These are phyloP conservation scores for Eulemur mongoz DNA, from an alignment of 2,797 vertebrate genomes.

Conservation along the genomic window DNA sequence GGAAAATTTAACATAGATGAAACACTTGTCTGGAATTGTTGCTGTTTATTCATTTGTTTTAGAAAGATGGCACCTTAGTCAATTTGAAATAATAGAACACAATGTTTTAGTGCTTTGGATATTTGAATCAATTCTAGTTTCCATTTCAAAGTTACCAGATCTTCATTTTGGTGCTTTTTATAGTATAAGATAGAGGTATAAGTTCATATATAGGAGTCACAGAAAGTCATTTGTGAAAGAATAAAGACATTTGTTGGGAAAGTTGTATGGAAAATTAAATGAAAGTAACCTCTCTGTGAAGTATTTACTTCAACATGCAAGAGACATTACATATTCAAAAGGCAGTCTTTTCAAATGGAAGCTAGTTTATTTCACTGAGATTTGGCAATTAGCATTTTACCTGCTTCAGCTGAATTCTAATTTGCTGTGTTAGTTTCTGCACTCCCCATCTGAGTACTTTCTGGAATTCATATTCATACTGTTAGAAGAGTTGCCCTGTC, in stretches of 20 bases:
- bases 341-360: neutral
- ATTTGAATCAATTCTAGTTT: neutral
- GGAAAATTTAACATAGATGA: neutral
- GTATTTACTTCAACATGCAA: neutral
- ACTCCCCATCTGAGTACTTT: conserved; percentile 28
- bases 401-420: neutral
- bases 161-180: neutral
- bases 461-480: conserved; percentile 46
- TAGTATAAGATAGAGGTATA: neutral
- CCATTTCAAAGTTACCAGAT: neutral
- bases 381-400: neutral
- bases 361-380: neutral
- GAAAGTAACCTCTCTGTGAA: neutral
- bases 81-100: neutral
- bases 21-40: neutral
- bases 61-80: neutral
- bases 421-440: neutral
- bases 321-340: neutral
- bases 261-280: neutral
- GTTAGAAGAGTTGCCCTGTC: conserved; percentile 63
- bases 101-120: neutral
- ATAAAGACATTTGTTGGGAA: neutral
- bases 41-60: neutral
- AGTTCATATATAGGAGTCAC: neutral
- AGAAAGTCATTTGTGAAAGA: neutral